These are phyloP conservation scores for Melanchra persicariae DNA, from an alignment of 2,888 invertebrate genomes.

Conservation along the genomic window DNA sequence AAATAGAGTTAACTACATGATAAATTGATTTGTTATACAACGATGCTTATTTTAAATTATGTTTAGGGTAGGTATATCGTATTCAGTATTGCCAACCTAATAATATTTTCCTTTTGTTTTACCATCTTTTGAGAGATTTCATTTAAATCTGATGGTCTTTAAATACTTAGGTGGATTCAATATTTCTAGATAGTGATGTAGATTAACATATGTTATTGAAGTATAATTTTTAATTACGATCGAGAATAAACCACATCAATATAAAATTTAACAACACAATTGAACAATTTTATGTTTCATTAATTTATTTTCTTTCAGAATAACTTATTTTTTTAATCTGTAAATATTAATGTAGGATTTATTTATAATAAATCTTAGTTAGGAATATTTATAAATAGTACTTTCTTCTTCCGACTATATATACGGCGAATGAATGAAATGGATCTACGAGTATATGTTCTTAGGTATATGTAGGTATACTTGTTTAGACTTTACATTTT, in stretches of 20 bases:
- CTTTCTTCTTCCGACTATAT: constrained; percentile 50
- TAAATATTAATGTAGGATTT: constrained; percentile 60
- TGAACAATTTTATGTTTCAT: constrained; percentile 12
- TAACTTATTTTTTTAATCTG: constrained; percentile 47
- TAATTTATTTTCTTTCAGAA: constrained; percentile 25
- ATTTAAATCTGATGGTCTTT: not conserved
- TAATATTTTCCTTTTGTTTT: not conserved
- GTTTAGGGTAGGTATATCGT: constrained; percentile 1
- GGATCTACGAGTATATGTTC: constrained; percentile 21
- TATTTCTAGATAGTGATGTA: not conserved
- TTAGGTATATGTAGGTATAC: constrained; percentile 2
- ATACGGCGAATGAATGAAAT: constrained; percentile 43
- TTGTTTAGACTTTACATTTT: constrained; percentile 23
- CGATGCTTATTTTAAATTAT: constrained; percentile 32
- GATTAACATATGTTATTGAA: not conserved
- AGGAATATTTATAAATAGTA: constrained; percentile 32
- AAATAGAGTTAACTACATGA: constrained; percentile 65
- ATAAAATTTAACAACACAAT: not conserved
- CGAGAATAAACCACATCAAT: constrained; percentile 24
- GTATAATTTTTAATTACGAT: not conserved
- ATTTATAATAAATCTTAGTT: constrained; percentile 32
- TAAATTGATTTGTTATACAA: constrained; percentile 46
- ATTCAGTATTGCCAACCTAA: constrained; percentile 16
- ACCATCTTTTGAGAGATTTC: not conserved
- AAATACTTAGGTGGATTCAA: not conserved